phyloP scores from a whole-genome alignment of 2,888 invertebrate genomes.

The Mythimna lalbum region DNA sequence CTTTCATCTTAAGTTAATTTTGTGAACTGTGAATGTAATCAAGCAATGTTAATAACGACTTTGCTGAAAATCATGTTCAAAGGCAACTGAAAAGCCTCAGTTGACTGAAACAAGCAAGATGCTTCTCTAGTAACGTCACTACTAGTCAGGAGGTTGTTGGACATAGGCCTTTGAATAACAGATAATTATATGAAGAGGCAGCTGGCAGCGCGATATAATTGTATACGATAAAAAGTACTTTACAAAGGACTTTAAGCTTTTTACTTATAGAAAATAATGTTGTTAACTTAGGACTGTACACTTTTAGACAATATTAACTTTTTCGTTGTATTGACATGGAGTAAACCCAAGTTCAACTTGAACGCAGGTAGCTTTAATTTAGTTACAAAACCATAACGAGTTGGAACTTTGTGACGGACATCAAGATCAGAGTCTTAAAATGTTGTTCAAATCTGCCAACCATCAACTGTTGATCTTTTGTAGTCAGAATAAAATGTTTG shows the following conservation, averaged over 20 bases:
- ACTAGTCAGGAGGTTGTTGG: background rate
- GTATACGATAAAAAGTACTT: background rate
- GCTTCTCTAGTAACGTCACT: conserved; percentile 1
- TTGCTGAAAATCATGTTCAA: conserved; percentile 7
- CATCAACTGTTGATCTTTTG: conserved; percentile 2
- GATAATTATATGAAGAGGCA: no score
- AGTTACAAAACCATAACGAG: conserved; percentile 4
- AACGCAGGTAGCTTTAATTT: background rate
- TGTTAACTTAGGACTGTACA: background rate
- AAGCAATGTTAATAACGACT: background rate
- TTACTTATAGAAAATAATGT: background rate
- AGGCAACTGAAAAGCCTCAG: conserved; percentile 1
- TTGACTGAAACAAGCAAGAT: conserved; percentile 7
- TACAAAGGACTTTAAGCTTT: background rate
- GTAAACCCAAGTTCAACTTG: background rate
- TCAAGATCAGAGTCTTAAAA: conserved; percentile 5
- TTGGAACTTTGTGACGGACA: background rate
- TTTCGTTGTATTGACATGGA: background rate
- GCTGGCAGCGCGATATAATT: background rate
- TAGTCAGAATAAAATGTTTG: background rate
- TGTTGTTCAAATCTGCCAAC: conserved; percentile 2
- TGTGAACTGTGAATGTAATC: background rate
- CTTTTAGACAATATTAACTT: background rate
- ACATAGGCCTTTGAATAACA: background rate
- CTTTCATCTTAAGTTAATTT: background rate